Conservation (phyloP, 1,140 invertebrate genomes). For the Euwallacea fornicatus region DNA sequence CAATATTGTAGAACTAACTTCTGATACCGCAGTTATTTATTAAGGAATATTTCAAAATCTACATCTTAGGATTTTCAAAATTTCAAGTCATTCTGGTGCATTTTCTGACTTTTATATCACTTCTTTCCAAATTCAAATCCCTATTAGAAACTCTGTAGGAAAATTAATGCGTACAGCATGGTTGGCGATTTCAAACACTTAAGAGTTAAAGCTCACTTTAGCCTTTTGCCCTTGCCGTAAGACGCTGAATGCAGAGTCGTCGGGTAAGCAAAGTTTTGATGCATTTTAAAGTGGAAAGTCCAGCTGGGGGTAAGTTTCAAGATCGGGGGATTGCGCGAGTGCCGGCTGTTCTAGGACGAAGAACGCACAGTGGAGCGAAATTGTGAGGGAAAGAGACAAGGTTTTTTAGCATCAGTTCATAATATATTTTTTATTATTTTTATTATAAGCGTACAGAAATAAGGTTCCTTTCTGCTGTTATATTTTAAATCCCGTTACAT, state of each 20-base stretch:
- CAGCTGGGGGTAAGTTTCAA: slow-evolving; percentile 14
- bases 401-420: too few species aligned
- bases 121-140: too few species aligned
- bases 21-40: too few species aligned
- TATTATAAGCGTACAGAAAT: too few species aligned
- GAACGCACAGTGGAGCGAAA: slow-evolving; percentile 17
- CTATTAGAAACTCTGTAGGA: not conserved
- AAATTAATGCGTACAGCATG: slow-evolving; percentile 2
- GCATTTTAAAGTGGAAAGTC: slow-evolving; percentile 35
- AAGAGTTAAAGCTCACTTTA: slow-evolving; percentile 18
- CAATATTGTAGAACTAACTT: too few species aligned
- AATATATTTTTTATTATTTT: too few species aligned
- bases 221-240: slow-evolving; percentile 3
- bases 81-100: too few species aligned
- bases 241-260: slow-evolving; percentile 5
- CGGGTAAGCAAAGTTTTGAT: slow-evolving; percentile 26
- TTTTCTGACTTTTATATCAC: too few species aligned
- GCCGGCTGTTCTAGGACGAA: not conserved
- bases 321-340: not conserved
- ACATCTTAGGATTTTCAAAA: too few species aligned
- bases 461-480: too few species aligned
- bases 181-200: slow-evolving; percentile 3
- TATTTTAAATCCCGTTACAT: too few species aligned
- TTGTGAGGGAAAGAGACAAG: not conserved
- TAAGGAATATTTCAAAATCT: too few species aligned